phyloP scores from a whole-genome alignment of 2,888 invertebrate species.

The Drosophila merina region DNA sequence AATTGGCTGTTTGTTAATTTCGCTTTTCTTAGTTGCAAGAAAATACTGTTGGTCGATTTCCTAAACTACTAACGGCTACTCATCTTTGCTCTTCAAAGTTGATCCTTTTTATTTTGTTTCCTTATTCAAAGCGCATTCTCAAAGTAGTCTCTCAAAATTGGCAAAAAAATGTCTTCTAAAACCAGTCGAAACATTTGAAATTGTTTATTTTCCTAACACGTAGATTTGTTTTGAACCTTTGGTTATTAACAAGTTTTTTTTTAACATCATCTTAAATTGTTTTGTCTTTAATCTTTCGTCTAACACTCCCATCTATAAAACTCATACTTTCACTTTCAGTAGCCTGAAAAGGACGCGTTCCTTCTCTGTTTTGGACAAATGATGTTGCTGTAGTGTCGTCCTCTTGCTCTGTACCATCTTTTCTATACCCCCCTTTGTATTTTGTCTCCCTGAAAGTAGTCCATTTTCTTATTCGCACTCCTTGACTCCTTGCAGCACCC shows the following conservation, averaged over 20 bases:
- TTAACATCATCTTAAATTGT: neutral
- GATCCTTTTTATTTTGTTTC: neutral
- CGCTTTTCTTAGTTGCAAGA: constrained; percentile 62
- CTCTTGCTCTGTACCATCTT: constrained; percentile 18
- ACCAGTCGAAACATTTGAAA: too few relatives aligned
- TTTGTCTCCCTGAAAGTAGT: neutral
- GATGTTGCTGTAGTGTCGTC: constrained; percentile 35
- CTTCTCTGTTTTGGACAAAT: constrained; percentile 17
- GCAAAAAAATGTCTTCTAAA: too few relatives aligned
- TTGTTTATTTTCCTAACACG: neutral
- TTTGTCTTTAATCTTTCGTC: neutral
- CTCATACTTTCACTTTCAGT: constrained; percentile 7
- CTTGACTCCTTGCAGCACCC: constrained; percentile 57
- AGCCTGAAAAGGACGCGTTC: constrained; percentile 20
- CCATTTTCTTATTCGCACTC: constrained; percentile 15
- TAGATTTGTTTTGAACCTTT: neutral
- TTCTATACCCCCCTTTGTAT: constrained; percentile 6
- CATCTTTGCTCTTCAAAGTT: neutral
- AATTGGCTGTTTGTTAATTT: constrained; percentile 32
- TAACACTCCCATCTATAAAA: constrained; percentile 4
- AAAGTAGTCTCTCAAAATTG: constrained; percentile 4
- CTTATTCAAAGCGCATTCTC: neutral
- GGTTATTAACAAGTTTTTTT: neutral
- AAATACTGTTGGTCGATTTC: constrained; percentile 60
- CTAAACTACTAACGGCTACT: constrained; percentile 24